Evolutionary conservation across 2,113 vertebrate genomes (phyloP).

Genomic region (Pristiophorus japonicus): DNA sequence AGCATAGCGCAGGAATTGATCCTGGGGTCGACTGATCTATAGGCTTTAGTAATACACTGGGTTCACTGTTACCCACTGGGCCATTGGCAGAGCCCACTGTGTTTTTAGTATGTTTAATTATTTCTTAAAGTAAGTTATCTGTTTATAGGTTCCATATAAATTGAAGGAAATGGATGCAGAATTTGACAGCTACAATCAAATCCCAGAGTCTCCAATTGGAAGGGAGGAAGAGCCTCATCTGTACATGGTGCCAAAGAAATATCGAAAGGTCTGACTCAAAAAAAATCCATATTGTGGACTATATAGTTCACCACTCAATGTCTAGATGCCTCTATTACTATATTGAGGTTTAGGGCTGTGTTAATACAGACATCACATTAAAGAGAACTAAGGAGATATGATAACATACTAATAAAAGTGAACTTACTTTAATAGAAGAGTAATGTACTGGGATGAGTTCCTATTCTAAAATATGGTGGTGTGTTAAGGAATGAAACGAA

Average conservation of each 20-base stretch:
- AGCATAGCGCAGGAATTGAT: neutral
- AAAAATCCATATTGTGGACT: neutral
- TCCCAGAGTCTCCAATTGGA: slow-evolving; percentile 85
- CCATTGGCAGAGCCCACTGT: neutral
- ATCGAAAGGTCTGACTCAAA: slow-evolving; percentile 74
- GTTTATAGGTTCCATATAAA: slow-evolving; percentile 82
- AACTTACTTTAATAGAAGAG: neutral
- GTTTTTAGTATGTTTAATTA: neutral
- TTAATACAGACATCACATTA: neutral
- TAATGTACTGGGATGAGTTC: neutral
- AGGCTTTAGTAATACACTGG: neutral
- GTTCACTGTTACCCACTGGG: neutral
- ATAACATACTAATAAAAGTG: neutral
- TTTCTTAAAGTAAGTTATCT: neutral
- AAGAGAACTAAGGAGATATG: neutral
- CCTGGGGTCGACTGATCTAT: neutral
- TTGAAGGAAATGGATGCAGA: slow-evolving; percentile 82
- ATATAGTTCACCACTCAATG: neutral
- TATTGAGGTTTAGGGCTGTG: neutral
- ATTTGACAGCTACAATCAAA: slow-evolving; percentile 88
- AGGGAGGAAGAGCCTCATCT: slow-evolving; percentile 90
- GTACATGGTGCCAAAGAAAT: slow-evolving; percentile 95
- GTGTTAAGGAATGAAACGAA: neutral
- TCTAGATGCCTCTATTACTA: neutral
- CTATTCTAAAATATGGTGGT: neutral